A percentile compares a stretch with the other conserved stretches of the same genome.
Evolutionary conservation across 35 echinoderm and acorn worm species (phyloP).

Genomic region (Diadema setosum): DNA sequence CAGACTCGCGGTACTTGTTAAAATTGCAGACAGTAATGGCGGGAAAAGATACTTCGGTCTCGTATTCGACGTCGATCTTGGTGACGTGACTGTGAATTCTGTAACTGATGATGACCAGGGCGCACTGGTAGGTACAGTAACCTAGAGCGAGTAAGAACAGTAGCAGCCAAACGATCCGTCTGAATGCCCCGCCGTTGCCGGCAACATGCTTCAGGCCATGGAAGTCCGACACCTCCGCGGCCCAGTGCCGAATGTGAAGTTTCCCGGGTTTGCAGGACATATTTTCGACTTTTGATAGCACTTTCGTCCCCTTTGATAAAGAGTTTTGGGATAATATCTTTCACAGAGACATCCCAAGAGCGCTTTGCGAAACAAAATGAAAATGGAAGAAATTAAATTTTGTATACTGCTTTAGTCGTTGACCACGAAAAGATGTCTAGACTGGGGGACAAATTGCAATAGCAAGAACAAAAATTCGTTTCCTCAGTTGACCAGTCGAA

Average conservation of each 20-base stretch:
- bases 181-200: constrained; percentile 4
- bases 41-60: constrained; percentile 35
- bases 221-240: constrained; percentile 41
- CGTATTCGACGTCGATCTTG: constrained; percentile 67
- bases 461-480: no score
- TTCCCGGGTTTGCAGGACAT: background rate
- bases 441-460: no score
- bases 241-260: constrained; percentile 35
- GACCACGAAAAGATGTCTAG: no score
- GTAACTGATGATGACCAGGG: constrained; percentile 4
- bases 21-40: constrained; percentile 82
- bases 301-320: no score
- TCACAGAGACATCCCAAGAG: no score
- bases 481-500: no score
- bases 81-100: constrained; percentile 52
- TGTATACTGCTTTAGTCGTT: no score
- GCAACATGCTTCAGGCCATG: constrained; percentile 71
- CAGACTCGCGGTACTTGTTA: constrained; percentile 91
- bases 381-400: no score
- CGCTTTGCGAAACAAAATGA: no score
- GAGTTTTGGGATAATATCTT: no score
- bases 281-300: no score
- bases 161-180: constrained; percentile 54
- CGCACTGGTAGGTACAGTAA: constrained; percentile 5
- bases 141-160: background rate